Evolutionary conservation across 2,113 vertebrate species (phyloP).

Genomic region (Cyprinodon brontotheroides): DNA sequence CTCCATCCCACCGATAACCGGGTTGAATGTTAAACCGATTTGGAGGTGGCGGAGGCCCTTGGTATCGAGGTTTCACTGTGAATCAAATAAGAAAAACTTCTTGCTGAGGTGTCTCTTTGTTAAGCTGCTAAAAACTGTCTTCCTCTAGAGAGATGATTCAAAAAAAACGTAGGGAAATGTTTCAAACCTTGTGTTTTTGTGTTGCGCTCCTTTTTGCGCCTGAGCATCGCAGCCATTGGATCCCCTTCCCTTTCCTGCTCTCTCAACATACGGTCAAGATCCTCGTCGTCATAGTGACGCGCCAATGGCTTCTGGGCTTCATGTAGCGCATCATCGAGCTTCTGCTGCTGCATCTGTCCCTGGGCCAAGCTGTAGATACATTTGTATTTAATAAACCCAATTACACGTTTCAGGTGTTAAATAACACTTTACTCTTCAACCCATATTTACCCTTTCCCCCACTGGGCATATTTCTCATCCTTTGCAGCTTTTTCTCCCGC

Average conservation of each 20-base stretch:
- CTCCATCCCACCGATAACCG: slow-evolving; percentile 96
- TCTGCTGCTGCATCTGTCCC: slow-evolving; percentile 88
- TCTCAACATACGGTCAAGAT: slow-evolving; percentile 91
- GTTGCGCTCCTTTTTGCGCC: slow-evolving; percentile 86
- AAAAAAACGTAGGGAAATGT: slow-evolving; percentile 13
- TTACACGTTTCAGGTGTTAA: not conserved
- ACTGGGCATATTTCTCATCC: slow-evolving; percentile 89
- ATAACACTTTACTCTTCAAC: not conserved
- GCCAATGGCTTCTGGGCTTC: slow-evolving; percentile 95
- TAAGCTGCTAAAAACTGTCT: not conserved
- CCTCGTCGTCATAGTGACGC: slow-evolving; percentile 89
- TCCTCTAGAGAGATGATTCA: not conserved
- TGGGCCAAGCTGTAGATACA: slow-evolving; percentile 84
- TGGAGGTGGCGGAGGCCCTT: slow-evolving; percentile 88
- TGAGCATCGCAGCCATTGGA: slow-evolving; percentile 92
- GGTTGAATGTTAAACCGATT: slow-evolving; percentile 94
- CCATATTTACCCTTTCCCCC: slow-evolving; percentile 91
- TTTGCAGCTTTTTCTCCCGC: slow-evolving; percentile 83
- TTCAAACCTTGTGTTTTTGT: slow-evolving; percentile 82
- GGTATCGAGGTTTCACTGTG: slow-evolving; percentile 88
- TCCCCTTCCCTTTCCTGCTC: slow-evolving; percentile 94
- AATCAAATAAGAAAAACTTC: slow-evolving; percentile 8
- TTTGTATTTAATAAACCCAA: not conserved
- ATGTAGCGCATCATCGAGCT: slow-evolving; percentile 85
- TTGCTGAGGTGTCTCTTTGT: not conserved